Percentiles rank a stretch among this genome's conserved stretches.
Conservation (phyloP, 2,888 invertebrate genomes). For the Gryllus longicercus region DNA sequence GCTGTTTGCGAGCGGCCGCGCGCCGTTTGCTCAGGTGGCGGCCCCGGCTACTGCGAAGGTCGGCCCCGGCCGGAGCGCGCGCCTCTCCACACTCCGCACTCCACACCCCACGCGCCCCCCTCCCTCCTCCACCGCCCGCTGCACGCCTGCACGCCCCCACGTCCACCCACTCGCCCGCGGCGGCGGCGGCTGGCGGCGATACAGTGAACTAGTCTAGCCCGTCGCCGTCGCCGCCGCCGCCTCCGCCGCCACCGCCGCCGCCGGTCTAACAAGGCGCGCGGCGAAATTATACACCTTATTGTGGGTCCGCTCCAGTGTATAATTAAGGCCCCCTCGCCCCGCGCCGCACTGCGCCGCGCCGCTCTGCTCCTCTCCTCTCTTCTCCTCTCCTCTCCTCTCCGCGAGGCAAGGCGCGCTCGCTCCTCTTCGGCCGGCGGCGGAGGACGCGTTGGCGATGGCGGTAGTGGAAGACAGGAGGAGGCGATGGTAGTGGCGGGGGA, state of each 20-base stretch:
- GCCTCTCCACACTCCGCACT: not conserved
- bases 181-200: not conserved
- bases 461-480: not conserved
- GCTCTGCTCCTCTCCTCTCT: not conserved
- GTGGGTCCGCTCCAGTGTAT: constrained; percentile 17
- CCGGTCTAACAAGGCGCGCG: constrained; percentile 17
- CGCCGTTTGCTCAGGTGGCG: not conserved
- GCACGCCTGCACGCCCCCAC: not conserved
- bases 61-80: not conserved
- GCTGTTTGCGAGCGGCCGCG: not conserved
- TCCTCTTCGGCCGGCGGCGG: not conserved
- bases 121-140: not conserved
- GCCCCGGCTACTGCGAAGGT: not conserved
- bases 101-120: not conserved
- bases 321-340: not conserved
- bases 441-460: not conserved
- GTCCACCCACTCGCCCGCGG: not conserved
- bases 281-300: constrained; percentile 17
- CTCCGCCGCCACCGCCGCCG: not conserved
- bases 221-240: not conserved
- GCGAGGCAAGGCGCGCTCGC: not conserved
- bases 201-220: constrained; percentile 8
- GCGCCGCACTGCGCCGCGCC: not conserved
- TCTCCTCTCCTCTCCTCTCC: not conserved
- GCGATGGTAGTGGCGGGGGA: not conserved